Conservation (phyloP, 1,140 invertebrate species). For the Orchestia grillus region DNA sequence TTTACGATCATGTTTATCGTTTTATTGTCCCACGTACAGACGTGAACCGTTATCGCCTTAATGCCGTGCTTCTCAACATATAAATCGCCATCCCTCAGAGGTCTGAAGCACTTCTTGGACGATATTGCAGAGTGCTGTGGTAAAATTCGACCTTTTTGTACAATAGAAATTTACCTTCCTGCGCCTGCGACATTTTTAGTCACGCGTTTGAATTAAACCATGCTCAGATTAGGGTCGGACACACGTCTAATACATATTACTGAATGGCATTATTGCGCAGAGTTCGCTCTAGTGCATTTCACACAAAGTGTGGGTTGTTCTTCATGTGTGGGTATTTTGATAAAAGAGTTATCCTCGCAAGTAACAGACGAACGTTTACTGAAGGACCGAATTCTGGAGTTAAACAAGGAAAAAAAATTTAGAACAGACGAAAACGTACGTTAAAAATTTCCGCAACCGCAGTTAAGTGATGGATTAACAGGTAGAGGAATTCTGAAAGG, state of each 20-base stretch:
- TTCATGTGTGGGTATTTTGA: not conserved
- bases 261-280: not conserved
- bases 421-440: too few species aligned
- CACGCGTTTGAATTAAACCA: not conserved
- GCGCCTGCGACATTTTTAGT: not conserved
- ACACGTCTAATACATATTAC: not conserved
- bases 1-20: conserved; percentile 1
- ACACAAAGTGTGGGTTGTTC: not conserved
- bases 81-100: not conserved
- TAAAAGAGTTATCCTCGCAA: not conserved
- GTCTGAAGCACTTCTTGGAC: not conserved
- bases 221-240: not conserved
- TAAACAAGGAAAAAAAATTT: too few species aligned
- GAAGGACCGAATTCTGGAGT: too few species aligned
- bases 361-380: too few species aligned
- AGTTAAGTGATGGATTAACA: too few species aligned
- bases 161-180: not conserved
- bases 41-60: not conserved
- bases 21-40: not conserved
- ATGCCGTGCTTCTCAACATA: not conserved
- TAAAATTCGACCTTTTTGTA: not conserved
- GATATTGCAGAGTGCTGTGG: not conserved
- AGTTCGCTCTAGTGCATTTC: not conserved
- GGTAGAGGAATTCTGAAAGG: too few species aligned
- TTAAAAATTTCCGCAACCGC: too few species aligned